These are phyloP conservation scores for Neodiprion pinetum DNA, from an alignment of 1,140 invertebrate genomes.

Conservation along the genomic window DNA sequence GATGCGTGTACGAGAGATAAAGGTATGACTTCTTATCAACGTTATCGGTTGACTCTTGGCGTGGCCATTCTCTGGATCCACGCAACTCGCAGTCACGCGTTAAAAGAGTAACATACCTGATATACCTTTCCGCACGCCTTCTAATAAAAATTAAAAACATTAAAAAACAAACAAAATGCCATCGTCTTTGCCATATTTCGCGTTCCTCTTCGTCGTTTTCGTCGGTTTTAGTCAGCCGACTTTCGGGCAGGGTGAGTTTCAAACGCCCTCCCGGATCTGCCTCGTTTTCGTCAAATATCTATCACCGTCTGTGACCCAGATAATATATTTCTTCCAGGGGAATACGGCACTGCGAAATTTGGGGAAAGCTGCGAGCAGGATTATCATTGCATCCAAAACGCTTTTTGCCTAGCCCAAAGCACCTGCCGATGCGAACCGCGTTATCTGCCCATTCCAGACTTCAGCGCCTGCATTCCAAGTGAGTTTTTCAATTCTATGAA, in stretches of 20 bases:
- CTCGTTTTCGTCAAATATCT: background rate
- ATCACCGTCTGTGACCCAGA: background rate
- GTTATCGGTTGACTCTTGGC: constrained; percentile 6
- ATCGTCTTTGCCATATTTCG: background rate
- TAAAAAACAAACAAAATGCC: background rate
- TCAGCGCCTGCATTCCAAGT: constrained; percentile 37
- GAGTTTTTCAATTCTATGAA: constrained; percentile 12
- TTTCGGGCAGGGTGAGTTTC: background rate
- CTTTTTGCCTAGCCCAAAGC: constrained; percentile 32
- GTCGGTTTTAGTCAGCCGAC: background rate
- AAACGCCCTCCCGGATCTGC: background rate
- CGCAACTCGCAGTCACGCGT: background rate
- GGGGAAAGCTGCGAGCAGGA: constrained; percentile 34
- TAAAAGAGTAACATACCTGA: too few species aligned
- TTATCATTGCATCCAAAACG: constrained; percentile 34
- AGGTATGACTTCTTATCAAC: background rate
- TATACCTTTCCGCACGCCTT: too few species aligned
- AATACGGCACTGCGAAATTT: background rate
- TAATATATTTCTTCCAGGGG: constrained; percentile 22
- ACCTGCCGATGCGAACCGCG: constrained; percentile 33
- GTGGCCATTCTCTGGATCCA: background rate
- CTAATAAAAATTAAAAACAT: background rate
- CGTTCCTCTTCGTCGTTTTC: background rate
- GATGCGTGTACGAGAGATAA: too few species aligned
- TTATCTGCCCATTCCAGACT: constrained; percentile 33